Evolutionary conservation across 2,797 vertebrate genomes (phyloP).

Genomic region (Lates japonicus): DNA sequence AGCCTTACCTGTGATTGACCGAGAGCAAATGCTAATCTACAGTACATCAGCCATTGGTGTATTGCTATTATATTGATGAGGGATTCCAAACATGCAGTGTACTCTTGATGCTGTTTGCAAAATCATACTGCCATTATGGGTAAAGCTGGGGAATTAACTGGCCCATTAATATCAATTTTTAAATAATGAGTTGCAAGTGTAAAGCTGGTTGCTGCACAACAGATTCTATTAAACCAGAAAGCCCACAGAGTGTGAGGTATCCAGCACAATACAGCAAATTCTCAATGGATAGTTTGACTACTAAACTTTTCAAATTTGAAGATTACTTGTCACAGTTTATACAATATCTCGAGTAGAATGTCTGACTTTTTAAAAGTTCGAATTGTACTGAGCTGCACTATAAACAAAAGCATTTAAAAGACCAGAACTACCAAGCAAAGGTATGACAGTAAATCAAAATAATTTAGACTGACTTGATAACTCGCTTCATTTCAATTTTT

Average conservation of each 20-base stretch:
- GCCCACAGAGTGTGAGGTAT: constrained; percentile 19
- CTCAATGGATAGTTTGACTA: neutral
- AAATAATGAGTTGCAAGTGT: constrained; percentile 6
- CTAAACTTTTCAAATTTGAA: neutral
- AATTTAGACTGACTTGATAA: too few relatives aligned
- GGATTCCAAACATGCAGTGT: constrained; percentile 29
- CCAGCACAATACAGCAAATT: constrained; percentile 9
- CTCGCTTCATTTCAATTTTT: too few relatives aligned
- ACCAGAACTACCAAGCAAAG: too few relatives aligned
- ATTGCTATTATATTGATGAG: constrained; percentile 23
- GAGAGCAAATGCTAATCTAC: constrained; percentile 25
- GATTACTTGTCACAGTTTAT: neutral
- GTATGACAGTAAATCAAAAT: too few relatives aligned
- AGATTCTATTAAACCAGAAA: constrained; percentile 46
- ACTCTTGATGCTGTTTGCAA: constrained; percentile 28
- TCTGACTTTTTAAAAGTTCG: neutral
- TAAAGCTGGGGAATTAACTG: constrained; percentile 16
- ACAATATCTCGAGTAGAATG: neutral
- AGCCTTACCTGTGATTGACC: constrained; percentile 34
- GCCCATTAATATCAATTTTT: constrained; percentile 43
- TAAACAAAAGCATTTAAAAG: too few relatives aligned
- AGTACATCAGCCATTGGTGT: constrained; percentile 1
- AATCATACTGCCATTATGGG: neutral
- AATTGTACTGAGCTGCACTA: neutral
- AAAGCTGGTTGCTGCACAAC: neutral